Evolutionary conservation across 2,888 invertebrate genomes (phyloP).

Genomic region (Trichogramma evanescens): DNA sequence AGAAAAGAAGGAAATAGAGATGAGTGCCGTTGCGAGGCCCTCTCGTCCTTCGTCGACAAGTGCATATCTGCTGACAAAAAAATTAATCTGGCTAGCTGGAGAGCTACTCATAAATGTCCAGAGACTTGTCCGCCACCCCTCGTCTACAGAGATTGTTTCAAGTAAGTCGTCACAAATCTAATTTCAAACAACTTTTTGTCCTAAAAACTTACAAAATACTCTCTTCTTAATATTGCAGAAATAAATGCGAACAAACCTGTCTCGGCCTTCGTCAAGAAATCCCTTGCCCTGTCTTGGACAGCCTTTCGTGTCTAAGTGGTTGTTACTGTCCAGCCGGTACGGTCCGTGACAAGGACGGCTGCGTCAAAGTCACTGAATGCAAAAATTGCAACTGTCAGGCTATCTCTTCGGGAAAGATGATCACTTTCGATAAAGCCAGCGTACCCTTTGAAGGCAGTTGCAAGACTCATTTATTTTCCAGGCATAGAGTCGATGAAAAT

Average conservation of each 20-base stretch:
- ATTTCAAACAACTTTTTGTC: background rate
- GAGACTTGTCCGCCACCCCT: constrained; percentile 67
- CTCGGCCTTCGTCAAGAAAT: constrained; percentile 54
- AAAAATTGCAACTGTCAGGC: constrained; percentile 69
- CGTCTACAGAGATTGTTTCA: constrained; percentile 77
- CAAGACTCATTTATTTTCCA: constrained; percentile 66
- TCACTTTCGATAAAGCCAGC: constrained; percentile 74
- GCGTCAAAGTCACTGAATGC: constrained; percentile 66
- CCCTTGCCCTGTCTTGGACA: constrained; percentile 51
- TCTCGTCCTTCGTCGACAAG: constrained; percentile 66
- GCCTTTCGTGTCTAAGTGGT: constrained; percentile 62
- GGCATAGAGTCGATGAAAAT: constrained; percentile 51
- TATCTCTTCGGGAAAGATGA: constrained; percentile 72
- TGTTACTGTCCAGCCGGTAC: constrained; percentile 77
- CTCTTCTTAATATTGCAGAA: constrained; percentile 22
- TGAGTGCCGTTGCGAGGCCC: constrained; percentile 62
- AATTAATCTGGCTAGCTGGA: constrained; percentile 64
- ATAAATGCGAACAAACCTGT: constrained; percentile 71
- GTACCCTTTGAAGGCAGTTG: constrained; percentile 79
- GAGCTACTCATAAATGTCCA: constrained; percentile 64
- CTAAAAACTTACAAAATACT: background rate
- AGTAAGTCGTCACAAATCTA: constrained; percentile 44
- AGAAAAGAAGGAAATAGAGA: constrained; percentile 41
- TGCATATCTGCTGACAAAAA: constrained; percentile 61
- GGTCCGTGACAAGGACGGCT: constrained; percentile 61